Evolutionary conservation across 2,888 invertebrate species (phyloP), one percentile per base, ranked within the genome.

Genomic region (Hyposoter dolosus): DNA sequence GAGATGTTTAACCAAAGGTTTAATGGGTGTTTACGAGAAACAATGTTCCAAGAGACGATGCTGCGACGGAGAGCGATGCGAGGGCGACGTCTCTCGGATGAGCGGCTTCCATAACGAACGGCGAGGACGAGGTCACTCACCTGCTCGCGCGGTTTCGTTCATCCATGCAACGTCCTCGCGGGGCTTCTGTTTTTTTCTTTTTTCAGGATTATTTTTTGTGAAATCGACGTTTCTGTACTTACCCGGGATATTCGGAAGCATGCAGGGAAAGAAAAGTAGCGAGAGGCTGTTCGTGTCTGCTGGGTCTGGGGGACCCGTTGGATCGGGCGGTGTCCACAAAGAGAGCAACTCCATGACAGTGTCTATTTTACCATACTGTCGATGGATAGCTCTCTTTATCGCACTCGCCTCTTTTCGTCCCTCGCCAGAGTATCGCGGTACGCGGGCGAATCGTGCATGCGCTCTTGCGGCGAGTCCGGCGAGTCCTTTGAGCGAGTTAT

Each of bases 301-400:
- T 35, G 81, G 76, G 40, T 65, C 17, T 15, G 23, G 56, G 23
- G 71, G 81, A 56, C 47, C 47, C 65, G 96, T 91, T 93, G 97
- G 94, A 94, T 94, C 95, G 95, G 95, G 96, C 97, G 96, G 96
- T 96, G 97, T 97, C 97, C 97, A 98, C 98, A 98, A 98, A 98
- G 98, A 98, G 98, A 98, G 98, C 98, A 98, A 98, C 98, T 98
- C 98, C 98, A 98, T 98, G 98, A 98, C 98, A 98, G 98, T 98
- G 97, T 97, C 97, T 96, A 95, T 95, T 88, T 95, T 95, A 95
- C 97, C 97, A 97, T 98, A 99, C 98, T 98, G 98, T 99, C 98
- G 98, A 98, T 98, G 98, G 98, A 98, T 98, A 98, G 98, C 98
- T 99, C 98, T 98, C 98, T 98, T 99, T 96, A 98, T 97, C 92